Conservation (phyloP, 2,113 vertebrate genomes). For the Dryoscopus gambensis region DNA sequence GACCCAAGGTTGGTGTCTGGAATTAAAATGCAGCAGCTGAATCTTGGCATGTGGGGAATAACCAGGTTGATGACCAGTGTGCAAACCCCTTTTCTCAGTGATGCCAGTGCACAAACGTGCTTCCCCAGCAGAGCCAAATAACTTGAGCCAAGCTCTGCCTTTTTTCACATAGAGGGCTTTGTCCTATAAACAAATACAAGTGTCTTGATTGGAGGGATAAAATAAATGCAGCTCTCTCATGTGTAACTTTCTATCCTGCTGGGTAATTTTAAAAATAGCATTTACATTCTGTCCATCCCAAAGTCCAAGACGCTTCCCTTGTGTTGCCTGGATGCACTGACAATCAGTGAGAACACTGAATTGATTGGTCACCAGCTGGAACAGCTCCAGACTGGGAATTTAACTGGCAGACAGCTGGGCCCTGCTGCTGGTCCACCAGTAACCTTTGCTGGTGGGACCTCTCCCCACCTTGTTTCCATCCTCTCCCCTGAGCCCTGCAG, state of each 20-base stretch:
- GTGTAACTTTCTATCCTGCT: slow-evolving; percentile 32
- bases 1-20: neutral
- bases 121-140: neutral
- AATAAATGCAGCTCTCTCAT: neutral
- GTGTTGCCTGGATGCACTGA: slow-evolving; percentile 54
- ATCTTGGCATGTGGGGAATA: neutral
- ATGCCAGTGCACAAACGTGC: neutral
- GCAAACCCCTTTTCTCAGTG: neutral
- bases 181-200: slow-evolving; percentile 5
- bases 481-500: neutral
- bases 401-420: neutral
- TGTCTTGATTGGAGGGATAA: slow-evolving; percentile 6
- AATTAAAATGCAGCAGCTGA: neutral
- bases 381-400: neutral
- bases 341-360: slow-evolving; percentile 21
- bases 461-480: neutral
- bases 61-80: neutral
- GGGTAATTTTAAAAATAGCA: slow-evolving; percentile 52
- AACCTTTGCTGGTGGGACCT: neutral
- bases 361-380: slow-evolving; percentile 28
- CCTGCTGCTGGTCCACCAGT: neutral
- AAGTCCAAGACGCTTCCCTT: slow-evolving; percentile 32
- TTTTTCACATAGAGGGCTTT: slow-evolving; percentile 10
- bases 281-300: slow-evolving; percentile 56
- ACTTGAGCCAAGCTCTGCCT: neutral